Conservation (phyloP, 1,140 invertebrate genomes). For the Holcopasites calliopsidis region DNA sequence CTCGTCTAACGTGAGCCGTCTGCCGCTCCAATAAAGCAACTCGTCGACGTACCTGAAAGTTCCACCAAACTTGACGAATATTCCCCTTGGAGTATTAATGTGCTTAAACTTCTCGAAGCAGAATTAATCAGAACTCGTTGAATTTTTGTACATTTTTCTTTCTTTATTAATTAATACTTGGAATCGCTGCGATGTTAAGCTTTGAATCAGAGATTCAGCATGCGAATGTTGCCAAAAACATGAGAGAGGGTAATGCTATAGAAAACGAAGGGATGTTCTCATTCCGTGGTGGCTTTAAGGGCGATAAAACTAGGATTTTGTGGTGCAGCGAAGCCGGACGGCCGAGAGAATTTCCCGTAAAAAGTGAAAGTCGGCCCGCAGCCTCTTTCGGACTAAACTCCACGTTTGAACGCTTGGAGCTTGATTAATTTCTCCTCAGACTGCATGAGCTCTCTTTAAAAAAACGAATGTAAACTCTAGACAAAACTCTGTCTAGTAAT, state of each 20-base stretch:
- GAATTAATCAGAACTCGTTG: background rate
- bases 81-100: no score
- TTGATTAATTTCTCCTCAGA: background rate
- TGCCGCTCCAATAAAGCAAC: constrained; percentile 90
- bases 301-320: constrained; percentile 14
- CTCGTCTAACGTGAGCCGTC: constrained; percentile 89
- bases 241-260: background rate
- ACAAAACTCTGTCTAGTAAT: background rate
- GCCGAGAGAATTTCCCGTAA: background rate
- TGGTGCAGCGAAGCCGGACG: no score
- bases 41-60: constrained; percentile 88
- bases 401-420: background rate
- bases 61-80: background rate
- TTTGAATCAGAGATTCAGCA: no score
- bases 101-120: background rate
- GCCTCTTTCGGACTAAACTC: background rate
- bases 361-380: background rate
- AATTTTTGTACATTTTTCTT: no score
- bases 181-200: background rate
- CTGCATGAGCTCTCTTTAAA: background rate
- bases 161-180: background rate
- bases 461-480: background rate
- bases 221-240: no score
- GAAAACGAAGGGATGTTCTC: background rate
- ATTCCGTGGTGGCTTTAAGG: background rate